Evolutionary conservation across 2,797 vertebrate genomes (phyloP), one percentile per base, ranked within the genome.

Genomic region (Sparus aurata): DNA sequence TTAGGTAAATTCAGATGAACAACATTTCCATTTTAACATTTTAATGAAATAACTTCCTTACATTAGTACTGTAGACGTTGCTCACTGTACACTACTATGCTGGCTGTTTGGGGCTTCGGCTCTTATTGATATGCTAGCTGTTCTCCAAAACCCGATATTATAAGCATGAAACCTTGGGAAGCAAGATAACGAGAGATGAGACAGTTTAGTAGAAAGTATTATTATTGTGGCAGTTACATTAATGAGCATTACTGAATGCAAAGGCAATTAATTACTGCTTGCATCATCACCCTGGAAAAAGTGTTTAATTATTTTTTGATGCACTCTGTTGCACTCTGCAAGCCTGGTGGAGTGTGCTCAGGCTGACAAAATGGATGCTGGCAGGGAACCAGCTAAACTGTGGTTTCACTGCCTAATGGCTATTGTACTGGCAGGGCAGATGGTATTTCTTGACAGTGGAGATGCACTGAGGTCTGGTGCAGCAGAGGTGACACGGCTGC

Each of bases 201-300:
- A 87, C 75, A 57, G 81, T 89, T 86, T 68, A 71, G 77, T 78
- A 57, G 76, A 87, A 89, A 87, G 82, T 80, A 90, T 87, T 87
- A 91, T 90, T 84, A 88, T 89, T 90, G 90, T 88, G 80, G 85
- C 69, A 85, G 79, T 86, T 85, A 90, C 83, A 87, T 92, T 91
- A 92, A 93, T 91, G 90, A 92, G 92, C 87, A 88, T 83, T 88
- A 83, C 87, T 85, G 87, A 89, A 90, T 89, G 87, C 87, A 83
- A 85, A 90, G 82, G 88, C 87, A 91, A 93, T 94, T 92, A 93
- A 93, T 94, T 93, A 91, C 80, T 89, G 91, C 92, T 91, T 91
- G 77, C 91, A 93, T 94, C 94, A 94, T 93, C 93, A 93, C 88
- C 87, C 90, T 84, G 76, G 85, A 92, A 93, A 94, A 91, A 91